Evolutionary conservation across 2,888 invertebrate species (phyloP).

Genomic region (Brachynemurus nebulosus): DNA sequence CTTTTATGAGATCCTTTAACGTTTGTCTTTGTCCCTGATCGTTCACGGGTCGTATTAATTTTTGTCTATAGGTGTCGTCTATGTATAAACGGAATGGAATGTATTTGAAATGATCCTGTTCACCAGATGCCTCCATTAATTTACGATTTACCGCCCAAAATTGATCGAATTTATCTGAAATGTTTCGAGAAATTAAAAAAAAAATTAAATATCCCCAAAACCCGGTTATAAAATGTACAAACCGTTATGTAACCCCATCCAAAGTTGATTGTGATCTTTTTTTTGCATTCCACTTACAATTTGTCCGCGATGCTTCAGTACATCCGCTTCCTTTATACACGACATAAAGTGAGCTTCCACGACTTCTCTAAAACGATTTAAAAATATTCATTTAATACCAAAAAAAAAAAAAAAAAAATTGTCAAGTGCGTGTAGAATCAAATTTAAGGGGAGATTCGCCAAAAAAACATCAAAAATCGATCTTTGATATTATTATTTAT

Average conservation of each 20-base stretch:
- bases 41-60: constrained; percentile 59
- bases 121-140: constrained; percentile 76
- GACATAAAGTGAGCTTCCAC: constrained; percentile 93
- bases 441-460: no score
- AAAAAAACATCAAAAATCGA: no score
- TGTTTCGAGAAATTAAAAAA: constrained; percentile 9
- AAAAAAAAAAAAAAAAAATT: no score
- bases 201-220: not conserved
- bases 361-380: constrained; percentile 58
- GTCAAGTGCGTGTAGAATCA: no score
- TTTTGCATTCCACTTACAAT: constrained; percentile 86
- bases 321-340: constrained; percentile 94
- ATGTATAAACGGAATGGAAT: constrained; percentile 78
- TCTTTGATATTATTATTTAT: no score
- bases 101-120: constrained; percentile 71
- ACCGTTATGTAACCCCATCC: constrained; percentile 91
- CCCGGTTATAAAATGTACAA: constrained; percentile 19
- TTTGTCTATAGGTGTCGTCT: constrained; percentile 59
- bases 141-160: constrained; percentile 96
- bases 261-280: constrained; percentile 92
- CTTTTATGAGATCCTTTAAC: constrained; percentile 52
- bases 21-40: constrained; percentile 60
- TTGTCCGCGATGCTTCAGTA: constrained; percentile 87
- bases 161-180: constrained; percentile 91
- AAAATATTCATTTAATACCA: no score